phyloP scores from a whole-genome alignment of 2,888 invertebrate species.

The Caenorhabditis sp. region DNA sequence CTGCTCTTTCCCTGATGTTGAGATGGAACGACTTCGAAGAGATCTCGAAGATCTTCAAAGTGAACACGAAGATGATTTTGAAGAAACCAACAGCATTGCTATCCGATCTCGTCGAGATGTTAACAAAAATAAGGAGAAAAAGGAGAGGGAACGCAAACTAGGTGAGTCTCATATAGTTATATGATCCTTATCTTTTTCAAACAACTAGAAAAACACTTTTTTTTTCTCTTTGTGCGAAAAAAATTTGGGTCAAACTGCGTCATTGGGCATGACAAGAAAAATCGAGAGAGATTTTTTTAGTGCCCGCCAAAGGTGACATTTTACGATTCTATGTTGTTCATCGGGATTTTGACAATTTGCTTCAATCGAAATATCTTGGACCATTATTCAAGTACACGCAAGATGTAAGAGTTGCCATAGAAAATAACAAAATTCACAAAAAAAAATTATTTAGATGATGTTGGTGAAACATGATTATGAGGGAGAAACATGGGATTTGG shows the following conservation, averaged over 20 bases:
- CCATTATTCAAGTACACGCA: conserved; percentile 65
- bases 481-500: conserved; percentile 57
- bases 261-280: conserved; percentile 28
- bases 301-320: conserved; percentile 61
- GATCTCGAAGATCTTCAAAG: conserved; percentile 36
- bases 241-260: conserved; percentile 37
- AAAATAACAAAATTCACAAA: background rate
- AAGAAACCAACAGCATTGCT: background rate
- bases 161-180: conserved; percentile 12
- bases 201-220: background rate
- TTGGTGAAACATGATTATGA: conserved; percentile 55
- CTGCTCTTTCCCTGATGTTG: conserved; percentile 42
- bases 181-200: background rate
- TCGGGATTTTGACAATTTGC: conserved; percentile 63
- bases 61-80: conserved; percentile 9
- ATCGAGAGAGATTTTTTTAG: conserved; percentile 33
- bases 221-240: conserved; percentile 6
- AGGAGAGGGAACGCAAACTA: conserved; percentile 23
- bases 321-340: conserved; percentile 70
- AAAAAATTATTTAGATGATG: conserved; percentile 55
- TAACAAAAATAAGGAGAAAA: conserved; percentile 27
- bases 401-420: conserved; percentile 42
- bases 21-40: conserved; percentile 44
- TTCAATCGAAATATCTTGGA: conserved; percentile 60
- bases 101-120: conserved; percentile 8